phyloP scores from a whole-genome alignment of 2,888 invertebrate species.

The Mantis religiosa region DNA sequence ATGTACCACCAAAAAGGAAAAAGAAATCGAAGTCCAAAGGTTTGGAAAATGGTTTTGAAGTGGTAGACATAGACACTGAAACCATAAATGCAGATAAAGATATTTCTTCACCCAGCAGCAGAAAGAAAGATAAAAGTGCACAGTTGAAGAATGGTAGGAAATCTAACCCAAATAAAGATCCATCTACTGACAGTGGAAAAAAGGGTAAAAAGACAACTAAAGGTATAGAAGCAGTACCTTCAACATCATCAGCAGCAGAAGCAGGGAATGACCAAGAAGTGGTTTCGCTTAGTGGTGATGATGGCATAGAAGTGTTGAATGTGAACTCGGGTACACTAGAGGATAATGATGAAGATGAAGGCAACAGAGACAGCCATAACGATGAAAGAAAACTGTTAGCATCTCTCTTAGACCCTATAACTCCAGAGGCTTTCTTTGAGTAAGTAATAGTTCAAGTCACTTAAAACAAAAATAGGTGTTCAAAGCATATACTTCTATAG shows the following conservation, averaged over 20 bases:
- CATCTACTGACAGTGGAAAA: neutral
- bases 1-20: neutral
- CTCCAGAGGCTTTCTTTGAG: constrained; percentile 56
- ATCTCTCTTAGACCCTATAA: constrained; percentile 69
- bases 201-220: neutral
- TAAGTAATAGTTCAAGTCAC: constrained; percentile 45
- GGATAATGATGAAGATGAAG: constrained; percentile 44
- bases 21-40: neutral
- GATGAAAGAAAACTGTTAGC: constrained; percentile 62
- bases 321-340: constrained; percentile 38
- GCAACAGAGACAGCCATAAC: constrained; percentile 49
- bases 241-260: neutral
- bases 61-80: constrained; percentile 14
- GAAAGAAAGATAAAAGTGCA: constrained; percentile 10
- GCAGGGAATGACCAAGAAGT: neutral
- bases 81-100: neutral
- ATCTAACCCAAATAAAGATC: neutral
- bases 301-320: constrained; percentile 2
- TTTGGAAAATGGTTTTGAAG: neutral
- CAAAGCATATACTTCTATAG: no score
- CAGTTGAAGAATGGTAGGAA: neutral
- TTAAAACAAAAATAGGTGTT: no score
- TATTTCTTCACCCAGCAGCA: constrained; percentile 6
- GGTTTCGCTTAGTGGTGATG: neutral
- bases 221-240: no score